Evolutionary conservation across 2,797 vertebrate species (phyloP), one percentile per base, ranked within the genome.

Genomic region (Epinephelus coioides): DNA sequence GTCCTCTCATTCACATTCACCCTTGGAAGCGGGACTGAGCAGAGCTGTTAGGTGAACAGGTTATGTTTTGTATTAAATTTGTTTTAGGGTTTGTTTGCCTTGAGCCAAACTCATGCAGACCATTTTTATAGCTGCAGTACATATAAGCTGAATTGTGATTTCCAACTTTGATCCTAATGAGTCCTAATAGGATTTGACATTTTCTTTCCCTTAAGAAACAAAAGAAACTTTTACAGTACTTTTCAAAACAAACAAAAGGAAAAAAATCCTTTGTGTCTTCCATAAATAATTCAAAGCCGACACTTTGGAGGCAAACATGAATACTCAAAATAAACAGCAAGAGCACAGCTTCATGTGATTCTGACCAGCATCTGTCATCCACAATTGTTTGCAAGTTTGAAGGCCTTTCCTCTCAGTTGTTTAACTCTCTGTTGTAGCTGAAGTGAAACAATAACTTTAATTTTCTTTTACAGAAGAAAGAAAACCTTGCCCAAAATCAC

Each of bases 221-320:
- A 51, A 3, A 76, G n/a, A 80, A 54, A 75, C 53, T 66, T 79
- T 13, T 61, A 30, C 11, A 47, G 8, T 60, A 65, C 44, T 68
- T 69, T 12, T 4, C 27, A 43, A 43, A 43, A 43, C 40, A 69
- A 73, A 77, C 62, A 82, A 70, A 75, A 9, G 3, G 43, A n/a
- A 53, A 69, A 55, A 72, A 69, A 9, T 63, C 34, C 54, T 74
- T 56, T 34, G 40, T 38, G 30, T 47, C 18, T 68, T 53, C 10
- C 19, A 59, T 63, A 66, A 66, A 77, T 66, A 56, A 72, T 44
- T 75, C 73, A 72, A 11, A 61, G 60, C 30, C 72, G 66, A 57
- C 19, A 43, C 60, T 49, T 38, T 1, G 14, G 38, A 62, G 46
- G 18, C 63, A 54, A 46, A 50, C 7, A 55, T 43, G 49, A 62